Percentiles rank a stretch among this genome's conserved stretches.
phyloP scores from a whole-genome alignment of 2,888 invertebrate species.

The Tenthredo scrophulariae region DNA sequence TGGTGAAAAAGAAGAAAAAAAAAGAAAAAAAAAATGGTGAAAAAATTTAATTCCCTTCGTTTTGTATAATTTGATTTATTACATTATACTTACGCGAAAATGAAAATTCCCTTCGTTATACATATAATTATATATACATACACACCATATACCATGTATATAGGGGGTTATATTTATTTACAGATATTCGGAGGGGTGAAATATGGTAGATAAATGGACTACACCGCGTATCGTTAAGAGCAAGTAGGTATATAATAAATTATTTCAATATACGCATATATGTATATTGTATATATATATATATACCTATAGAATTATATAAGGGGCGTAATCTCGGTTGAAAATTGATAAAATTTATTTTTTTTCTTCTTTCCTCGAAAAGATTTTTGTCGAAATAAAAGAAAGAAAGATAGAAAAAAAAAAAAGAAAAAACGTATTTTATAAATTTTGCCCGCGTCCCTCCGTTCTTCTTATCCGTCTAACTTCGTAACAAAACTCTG shows the following conservation, averaged over 20 bases:
- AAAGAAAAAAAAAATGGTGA: no score
- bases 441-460: no score
- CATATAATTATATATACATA: neutral
- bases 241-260: neutral
- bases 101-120: conserved; percentile 4
- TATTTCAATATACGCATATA: neutral
- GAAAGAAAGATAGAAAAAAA: no score
- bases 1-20: no score
- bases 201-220: conserved; percentile 29
- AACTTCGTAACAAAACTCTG: neutral
- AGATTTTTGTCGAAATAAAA: no score
- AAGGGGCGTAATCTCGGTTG: no score
- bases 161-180: neutral
- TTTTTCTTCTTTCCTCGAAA: no score
- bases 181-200: neutral
- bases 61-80: neutral
- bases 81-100: neutral
- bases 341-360: no score
- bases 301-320: neutral
- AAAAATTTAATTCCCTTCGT: no score
- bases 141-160: neutral
- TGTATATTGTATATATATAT: neutral
- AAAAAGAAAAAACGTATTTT: no score
- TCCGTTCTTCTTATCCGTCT: neutral
- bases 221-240: neutral